Evolutionary conservation across 2,797 vertebrate genomes (phyloP).

Genomic region (Pantherophis alleghaniensis): DNA sequence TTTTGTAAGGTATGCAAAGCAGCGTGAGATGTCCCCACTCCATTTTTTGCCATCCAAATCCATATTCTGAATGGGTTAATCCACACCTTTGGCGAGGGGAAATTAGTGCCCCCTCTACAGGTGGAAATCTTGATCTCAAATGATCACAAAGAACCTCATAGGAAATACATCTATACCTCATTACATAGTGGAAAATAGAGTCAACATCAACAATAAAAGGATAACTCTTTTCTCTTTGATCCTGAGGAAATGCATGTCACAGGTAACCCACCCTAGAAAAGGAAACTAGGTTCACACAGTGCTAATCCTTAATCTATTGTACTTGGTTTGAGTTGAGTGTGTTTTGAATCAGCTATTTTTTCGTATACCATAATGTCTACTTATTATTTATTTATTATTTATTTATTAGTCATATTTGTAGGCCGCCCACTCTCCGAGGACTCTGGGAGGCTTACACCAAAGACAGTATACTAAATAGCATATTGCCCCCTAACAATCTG

Average conservation of each 20-base stretch:
- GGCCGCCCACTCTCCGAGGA: too few relatives aligned
- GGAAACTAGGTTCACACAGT: not conserved
- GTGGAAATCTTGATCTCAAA: not conserved
- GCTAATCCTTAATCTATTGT: not conserved
- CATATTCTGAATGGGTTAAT: not conserved
- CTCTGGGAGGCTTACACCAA: too few relatives aligned
- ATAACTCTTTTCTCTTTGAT: not conserved
- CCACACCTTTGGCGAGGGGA: not conserved
- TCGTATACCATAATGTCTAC: not conserved
- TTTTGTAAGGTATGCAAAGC: not conserved
- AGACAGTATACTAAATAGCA: too few relatives aligned
- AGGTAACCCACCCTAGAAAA: not conserved
- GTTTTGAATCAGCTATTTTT: not conserved
- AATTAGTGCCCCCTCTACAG: not conserved
- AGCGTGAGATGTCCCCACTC: not conserved
- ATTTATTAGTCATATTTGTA: too few relatives aligned
- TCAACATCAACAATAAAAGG: not conserved
- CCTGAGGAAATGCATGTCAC: not conserved
- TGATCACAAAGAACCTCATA: not conserved
- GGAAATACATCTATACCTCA: not conserved
- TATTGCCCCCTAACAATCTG: too few relatives aligned
- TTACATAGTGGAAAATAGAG: not conserved
- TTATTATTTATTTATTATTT: too few relatives aligned
- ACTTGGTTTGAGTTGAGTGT: not conserved
- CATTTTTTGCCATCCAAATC: too few relatives aligned